A percentile compares a stretch with the other conserved stretches of the same genome.
phyloP scores from a whole-genome alignment of 92 coral and sea anemone genomes.

The Actinernus sp. region DNA sequence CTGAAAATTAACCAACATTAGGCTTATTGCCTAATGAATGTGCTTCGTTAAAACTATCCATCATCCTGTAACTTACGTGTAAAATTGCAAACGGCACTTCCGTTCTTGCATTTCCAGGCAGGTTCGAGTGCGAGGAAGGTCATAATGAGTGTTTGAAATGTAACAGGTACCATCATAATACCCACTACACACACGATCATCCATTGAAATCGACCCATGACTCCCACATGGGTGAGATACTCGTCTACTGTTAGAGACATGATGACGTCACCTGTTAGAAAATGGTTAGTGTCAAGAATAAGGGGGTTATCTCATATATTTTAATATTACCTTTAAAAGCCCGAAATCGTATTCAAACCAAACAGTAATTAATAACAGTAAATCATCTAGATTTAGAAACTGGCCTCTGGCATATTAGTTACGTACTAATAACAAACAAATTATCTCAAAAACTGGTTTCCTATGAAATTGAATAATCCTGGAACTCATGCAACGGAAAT shows the following conservation, averaged over 20 bases:
- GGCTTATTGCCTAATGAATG: neutral
- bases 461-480: too few relatives aligned
- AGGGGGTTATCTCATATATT: too few relatives aligned
- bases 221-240: slow-evolving; percentile 78
- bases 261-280: too few relatives aligned
- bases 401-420: too few relatives aligned
- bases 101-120: slow-evolving; percentile 86
- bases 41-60: neutral
- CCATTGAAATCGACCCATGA: slow-evolving; percentile 95
- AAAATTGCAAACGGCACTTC: slow-evolving; percentile 87
- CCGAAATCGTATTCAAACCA: too few relatives aligned
- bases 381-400: too few relatives aligned
- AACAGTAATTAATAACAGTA: too few relatives aligned
- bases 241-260: slow-evolving; percentile 89
- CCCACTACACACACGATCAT: slow-evolving; percentile 70
- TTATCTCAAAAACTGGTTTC: too few relatives aligned
- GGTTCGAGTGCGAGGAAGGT: slow-evolving; percentile 97
- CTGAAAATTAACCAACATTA: neutral
- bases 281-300: too few relatives aligned
- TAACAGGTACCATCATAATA: slow-evolving; percentile 82
- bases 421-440: too few relatives aligned
- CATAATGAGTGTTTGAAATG: slow-evolving; percentile 94
- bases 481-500: too few relatives aligned
- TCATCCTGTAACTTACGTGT: slow-evolving; percentile 82
- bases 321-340: too few relatives aligned